Percentiles rank a stretch among this genome's conserved stretches.
phyloP scores from a whole-genome alignment of 2,888 invertebrate species.

The Eupsilia transversa region DNA sequence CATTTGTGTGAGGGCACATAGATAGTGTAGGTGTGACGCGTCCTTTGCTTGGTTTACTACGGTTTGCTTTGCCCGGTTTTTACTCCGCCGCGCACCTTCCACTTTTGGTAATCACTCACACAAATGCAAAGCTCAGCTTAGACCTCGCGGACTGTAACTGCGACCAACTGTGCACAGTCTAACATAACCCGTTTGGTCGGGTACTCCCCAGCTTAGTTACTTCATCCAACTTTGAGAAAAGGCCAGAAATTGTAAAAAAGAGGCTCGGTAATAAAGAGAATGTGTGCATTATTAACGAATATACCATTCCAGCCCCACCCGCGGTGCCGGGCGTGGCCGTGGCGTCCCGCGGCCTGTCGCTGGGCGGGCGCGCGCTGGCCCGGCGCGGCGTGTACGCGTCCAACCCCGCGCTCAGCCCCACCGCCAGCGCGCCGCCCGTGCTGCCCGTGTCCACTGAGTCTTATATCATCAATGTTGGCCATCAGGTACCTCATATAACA shows the following conservation, averaged over 20 bases:
- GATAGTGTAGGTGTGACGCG: no score
- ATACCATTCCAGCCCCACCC: conserved; percentile 15
- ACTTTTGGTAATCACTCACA: no score
- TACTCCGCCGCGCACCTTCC: no score
- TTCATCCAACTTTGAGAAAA: neutral
- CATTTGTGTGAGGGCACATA: no score
- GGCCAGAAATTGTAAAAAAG: neutral
- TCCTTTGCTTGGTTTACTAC: no score
- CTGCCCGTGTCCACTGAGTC: conserved; percentile 67
- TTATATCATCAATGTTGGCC: conserved; percentile 70
- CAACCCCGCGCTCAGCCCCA: conserved; percentile 78
- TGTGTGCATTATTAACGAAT: neutral
- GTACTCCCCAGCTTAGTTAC: neutral
- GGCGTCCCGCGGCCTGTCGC: conserved; percentile 53
- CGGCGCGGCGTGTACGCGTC: conserved; percentile 85
- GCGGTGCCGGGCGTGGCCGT: conserved; percentile 27
- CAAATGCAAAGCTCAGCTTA: no score
- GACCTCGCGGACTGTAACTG: no score
- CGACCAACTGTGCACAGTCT: no score
- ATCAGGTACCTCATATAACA: conserved; percentile 62
- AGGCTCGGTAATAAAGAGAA: neutral
- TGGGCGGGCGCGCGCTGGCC: conserved; percentile 74
- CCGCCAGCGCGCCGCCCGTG: conserved; percentile 67
- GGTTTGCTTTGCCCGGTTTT: no score
- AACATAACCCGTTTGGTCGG: neutral